Conservation (phyloP, 2,797 vertebrate species). For the Pelodytes ibericus region DNA sequence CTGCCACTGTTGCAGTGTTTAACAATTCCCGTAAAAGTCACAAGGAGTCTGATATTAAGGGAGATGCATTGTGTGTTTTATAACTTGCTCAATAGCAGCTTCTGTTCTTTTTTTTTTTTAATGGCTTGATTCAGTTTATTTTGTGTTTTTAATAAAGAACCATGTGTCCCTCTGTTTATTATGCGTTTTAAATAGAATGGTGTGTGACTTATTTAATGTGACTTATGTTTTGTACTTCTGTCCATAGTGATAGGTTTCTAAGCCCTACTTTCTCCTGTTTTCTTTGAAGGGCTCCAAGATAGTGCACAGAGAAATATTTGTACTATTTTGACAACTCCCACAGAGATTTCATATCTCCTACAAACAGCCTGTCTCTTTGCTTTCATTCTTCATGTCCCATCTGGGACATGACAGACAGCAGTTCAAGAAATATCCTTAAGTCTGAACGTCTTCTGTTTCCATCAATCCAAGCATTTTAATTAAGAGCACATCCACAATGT, state of each 20-base stretch:
- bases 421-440: slow-evolving; percentile 30
- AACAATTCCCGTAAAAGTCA: no score
- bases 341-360: slow-evolving; percentile 19
- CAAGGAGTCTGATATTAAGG: no score
- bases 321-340: slow-evolving; percentile 35
- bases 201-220: no score
- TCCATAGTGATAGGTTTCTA: slow-evolving; percentile 21
- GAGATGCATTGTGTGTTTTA: no score
- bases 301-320: slow-evolving; percentile 22
- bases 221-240: slow-evolving; percentile 3
- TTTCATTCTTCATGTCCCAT: slow-evolving; percentile 25
- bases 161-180: no score
- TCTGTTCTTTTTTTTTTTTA: no score
- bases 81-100: no score
- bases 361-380: slow-evolving; percentile 22
- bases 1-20: no score
- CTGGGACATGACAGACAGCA: slow-evolving; percentile 30
- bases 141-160: no score
- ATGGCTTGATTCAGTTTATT: no score
- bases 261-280: slow-evolving; percentile 9
- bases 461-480: slow-evolving; percentile 11
- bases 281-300: slow-evolving; percentile 23
- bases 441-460: slow-evolving; percentile 21
- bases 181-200: no score
- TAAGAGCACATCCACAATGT: background rate